Percentiles rank a stretch among this genome's conserved stretches.
Conservation (phyloP, 2,797 vertebrate genomes). For the Helostoma temminkii region DNA sequence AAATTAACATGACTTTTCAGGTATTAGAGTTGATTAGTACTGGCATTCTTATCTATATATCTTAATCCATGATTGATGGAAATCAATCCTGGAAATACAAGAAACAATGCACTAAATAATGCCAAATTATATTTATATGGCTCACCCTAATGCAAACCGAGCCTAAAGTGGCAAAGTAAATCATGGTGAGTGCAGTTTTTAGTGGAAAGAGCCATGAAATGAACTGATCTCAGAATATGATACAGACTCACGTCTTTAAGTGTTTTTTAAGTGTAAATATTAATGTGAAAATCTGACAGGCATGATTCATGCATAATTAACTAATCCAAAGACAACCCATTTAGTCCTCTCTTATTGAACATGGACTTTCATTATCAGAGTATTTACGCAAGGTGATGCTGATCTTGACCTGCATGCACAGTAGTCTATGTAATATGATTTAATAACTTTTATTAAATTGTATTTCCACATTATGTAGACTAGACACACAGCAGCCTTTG, state of each 20-base stretch:
- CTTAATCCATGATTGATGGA: too few species aligned
- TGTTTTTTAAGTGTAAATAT: slow-evolving; percentile 1
- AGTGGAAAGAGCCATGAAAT: background rate
- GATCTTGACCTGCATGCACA: background rate
- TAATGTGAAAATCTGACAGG: slow-evolving; percentile 1
- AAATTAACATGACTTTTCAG: background rate
- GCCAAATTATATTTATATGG: background rate
- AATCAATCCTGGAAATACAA: background rate
- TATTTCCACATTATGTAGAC: slow-evolving; percentile 9
- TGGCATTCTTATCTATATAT: too few species aligned
- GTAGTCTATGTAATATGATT: slow-evolving; percentile 8
- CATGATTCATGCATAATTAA: background rate
- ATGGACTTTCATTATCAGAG: slow-evolving; percentile 4
- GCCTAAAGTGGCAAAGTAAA: background rate
- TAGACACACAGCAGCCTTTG: slow-evolving; percentile 15
- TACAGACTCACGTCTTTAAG: background rate
- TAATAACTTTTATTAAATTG: slow-evolving; percentile 16
- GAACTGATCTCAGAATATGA: background rate
- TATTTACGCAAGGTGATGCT: slow-evolving; percentile 9
- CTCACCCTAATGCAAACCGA: background rate
- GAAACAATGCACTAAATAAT: background rate
- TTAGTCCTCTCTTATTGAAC: background rate
- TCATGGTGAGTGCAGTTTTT: background rate
- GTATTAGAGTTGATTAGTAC: background rate
- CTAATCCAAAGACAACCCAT: background rate